Base-by-base conservation (phyloP, 2,113 vertebrate species). In the Ursus arctos region DNA sequence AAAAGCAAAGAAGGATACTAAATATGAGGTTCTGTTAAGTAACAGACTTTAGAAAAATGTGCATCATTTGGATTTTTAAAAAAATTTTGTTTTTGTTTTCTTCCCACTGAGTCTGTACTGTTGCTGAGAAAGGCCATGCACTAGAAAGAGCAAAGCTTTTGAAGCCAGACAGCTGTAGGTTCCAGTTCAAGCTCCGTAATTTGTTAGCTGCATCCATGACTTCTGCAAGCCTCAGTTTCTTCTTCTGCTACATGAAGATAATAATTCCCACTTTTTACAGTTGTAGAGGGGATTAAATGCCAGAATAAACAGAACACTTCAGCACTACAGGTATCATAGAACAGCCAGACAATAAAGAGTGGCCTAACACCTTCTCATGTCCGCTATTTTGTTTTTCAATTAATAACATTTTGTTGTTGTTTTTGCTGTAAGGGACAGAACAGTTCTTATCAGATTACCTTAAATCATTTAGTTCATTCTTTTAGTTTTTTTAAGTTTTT, bases 361-460 rank as follows among this genome's bases (percentile, higher is more conserved):
- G 55, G n/a, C 63, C 51, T 57, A 69, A n/a, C 51, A 71, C 33
- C 13, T 40, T 47, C 19, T 71, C 51, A 13, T 47, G 36, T n/a
- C 43, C 49, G 88, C 40, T 51, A 77, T 63, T 79, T 53, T 91
- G 19, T 67, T 65, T 67, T 43, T 65, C 59, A 79, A 4, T 36
- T 40, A 43, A 47, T 74, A 51, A 36, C 8, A 18, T 72, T 72
- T 63, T 63, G 26, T 63, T 47, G 3, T 47, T 76, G 72, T 76
- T 76, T 76, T 76, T 76, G 72, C 13, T 7, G 3, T 33, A 86
- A 94, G 55, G 15, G 59, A 88, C 65, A 80, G 43, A 89, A 86
- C 72, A 63, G 92, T 93, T 97, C 79, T 87, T 92, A 93, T 83
- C 88, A 49, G 57, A 88, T 94, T 92, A 95, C 89, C 74, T 97